These are phyloP conservation scores for Aethina tumida DNA, from an alignment of 1,140 invertebrate species.

Conservation along the genomic window DNA sequence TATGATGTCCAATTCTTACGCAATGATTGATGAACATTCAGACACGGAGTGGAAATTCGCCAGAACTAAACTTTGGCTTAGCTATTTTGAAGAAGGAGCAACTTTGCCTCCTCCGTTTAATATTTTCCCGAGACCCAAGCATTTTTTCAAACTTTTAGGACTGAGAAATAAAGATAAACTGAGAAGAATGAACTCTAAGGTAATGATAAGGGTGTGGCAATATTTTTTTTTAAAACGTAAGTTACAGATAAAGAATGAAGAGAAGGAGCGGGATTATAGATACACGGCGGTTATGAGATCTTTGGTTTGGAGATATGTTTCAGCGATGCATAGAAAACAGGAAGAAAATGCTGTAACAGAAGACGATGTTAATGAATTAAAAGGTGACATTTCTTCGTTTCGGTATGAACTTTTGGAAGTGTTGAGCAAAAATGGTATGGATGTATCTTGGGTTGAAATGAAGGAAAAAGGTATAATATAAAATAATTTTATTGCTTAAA, in stretches of 20 bases:
- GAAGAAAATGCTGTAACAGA: conserved; percentile 75
- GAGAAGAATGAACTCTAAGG: conserved; percentile 53
- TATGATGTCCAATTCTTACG: conserved; percentile 87
- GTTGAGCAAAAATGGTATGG: conserved; percentile 68
- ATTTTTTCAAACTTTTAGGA: conserved; percentile 52
- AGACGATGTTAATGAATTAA: conserved; percentile 88
- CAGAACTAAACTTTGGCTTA: conserved; percentile 78
- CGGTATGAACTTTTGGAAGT: conserved; percentile 78
- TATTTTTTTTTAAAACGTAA: conserved; percentile 8
- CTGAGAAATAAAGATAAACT: conserved; percentile 60
- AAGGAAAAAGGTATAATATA: conserved; percentile 52
- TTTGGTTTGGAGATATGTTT: conserved; percentile 76
- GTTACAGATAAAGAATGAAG: conserved; percentile 31
- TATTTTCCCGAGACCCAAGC: conserved; percentile 62
- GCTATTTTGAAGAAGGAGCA: conserved; percentile 79
- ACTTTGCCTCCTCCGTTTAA: conserved; percentile 82
- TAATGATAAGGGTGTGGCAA: conserved; percentile 28
- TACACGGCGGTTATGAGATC: conserved; percentile 73
- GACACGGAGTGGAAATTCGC: conserved; percentile 74
- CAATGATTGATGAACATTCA: conserved; percentile 50
- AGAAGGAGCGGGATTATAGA: conserved; percentile 52
- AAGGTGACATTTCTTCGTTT: conserved; percentile 74
- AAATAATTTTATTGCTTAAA: conserved; percentile 2
- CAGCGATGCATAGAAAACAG: conserved; percentile 62
- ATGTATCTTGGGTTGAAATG: conserved; percentile 55